Evolutionary conservation across 2,888 invertebrate genomes (phyloP).

Genomic region (Piscicola geometra): DNA sequence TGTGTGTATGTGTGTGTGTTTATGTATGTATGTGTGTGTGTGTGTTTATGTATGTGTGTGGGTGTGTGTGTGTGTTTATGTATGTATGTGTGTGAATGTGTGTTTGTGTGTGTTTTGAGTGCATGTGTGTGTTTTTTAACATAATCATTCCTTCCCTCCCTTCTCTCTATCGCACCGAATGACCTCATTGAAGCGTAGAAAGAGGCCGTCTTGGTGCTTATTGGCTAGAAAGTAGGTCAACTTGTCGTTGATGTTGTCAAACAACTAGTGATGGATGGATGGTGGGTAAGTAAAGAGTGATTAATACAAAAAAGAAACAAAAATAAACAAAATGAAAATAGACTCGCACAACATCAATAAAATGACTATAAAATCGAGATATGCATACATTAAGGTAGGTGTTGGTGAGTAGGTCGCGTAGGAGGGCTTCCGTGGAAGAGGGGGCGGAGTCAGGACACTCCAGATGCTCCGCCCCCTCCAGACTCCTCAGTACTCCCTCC

Average conservation of each 20-base stretch:
- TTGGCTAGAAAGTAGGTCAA: conserved; percentile 5
- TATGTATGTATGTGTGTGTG: too few relatives aligned
- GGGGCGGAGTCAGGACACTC: neutral
- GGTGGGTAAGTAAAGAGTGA: neutral
- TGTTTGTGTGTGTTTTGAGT: neutral
- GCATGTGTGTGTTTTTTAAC: neutral
- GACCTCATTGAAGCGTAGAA: conserved; percentile 17
- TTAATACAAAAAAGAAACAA: neutral
- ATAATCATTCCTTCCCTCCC: too few relatives aligned
- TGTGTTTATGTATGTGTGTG: too few relatives aligned
- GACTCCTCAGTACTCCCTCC: too few relatives aligned
- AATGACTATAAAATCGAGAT: too few relatives aligned
- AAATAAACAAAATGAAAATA: neutral
- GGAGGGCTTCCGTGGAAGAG: neutral
- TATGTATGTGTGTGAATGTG: too few relatives aligned
- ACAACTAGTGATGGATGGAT: neutral
- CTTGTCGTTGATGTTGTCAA: conserved; percentile 12
- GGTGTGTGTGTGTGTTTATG: too few relatives aligned
- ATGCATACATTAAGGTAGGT: neutral
- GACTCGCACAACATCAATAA: too few relatives aligned
- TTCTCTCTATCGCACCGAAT: too few relatives aligned
- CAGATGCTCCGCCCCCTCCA: too few relatives aligned
- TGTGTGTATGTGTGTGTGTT: too few relatives aligned
- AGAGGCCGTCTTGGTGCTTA: conserved; percentile 1
- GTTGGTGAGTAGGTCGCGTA: neutral